These are phyloP conservation scores for Channa striata DNA, from an alignment of 2,797 vertebrate species.

Conservation along the genomic window DNA sequence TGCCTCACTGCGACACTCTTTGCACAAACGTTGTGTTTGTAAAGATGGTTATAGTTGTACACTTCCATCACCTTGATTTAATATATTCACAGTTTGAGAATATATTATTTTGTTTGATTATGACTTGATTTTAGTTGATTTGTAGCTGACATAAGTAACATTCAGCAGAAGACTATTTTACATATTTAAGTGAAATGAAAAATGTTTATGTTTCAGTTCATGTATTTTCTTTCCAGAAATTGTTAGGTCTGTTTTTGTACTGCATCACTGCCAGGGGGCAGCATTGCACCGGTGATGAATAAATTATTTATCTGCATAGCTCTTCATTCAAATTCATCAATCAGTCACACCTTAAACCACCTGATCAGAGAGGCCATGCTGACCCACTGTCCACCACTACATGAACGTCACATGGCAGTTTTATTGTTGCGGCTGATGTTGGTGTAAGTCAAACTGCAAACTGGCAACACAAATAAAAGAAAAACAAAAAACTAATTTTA, in stretches of 20 bases:
- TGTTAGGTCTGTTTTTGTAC: slow-evolving; percentile 7
- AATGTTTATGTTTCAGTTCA: slow-evolving; percentile 22
- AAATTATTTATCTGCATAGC: slow-evolving; percentile 25
- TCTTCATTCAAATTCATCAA: not conserved
- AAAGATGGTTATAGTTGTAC: slow-evolving; percentile 38
- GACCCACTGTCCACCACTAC: too few species aligned
- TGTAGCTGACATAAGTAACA: slow-evolving; percentile 4
- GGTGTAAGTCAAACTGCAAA: not conserved
- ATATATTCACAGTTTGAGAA: slow-evolving; percentile 24
- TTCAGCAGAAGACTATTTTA: not conserved
- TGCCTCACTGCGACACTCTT: slow-evolving; percentile 35
- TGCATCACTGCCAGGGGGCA: slow-evolving; percentile 65
- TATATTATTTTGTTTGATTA: slow-evolving; percentile 12
- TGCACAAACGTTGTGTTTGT: slow-evolving; percentile 36
- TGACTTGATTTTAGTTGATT: slow-evolving; percentile 18
- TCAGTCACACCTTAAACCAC: too few species aligned
- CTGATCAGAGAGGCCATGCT: too few species aligned
- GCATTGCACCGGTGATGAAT: slow-evolving; percentile 49
- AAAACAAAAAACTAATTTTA: slow-evolving; percentile 1
- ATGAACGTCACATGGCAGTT: too few species aligned
- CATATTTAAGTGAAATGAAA: slow-evolving; percentile 9
- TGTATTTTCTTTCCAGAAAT: slow-evolving; percentile 8
- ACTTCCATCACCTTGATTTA: slow-evolving; percentile 3
- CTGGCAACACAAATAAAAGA: slow-evolving; percentile 18
- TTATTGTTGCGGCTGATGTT: too few species aligned